phyloP scores from a whole-genome alignment of 2,797 vertebrate genomes.

The Scyliorhinus canicula region DNA sequence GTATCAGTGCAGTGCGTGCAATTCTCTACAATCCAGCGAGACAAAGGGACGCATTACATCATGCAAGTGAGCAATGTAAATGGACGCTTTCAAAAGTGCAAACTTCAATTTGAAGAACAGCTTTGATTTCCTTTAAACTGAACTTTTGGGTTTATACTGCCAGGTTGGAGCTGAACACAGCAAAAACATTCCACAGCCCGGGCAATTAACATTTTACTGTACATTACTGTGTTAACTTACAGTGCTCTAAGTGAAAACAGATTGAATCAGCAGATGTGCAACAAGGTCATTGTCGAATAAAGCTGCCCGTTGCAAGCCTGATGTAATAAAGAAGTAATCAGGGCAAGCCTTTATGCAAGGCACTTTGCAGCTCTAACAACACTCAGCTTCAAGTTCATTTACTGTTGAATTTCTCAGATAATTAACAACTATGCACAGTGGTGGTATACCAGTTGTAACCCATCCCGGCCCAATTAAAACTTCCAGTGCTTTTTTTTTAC shows the following conservation, averaged over 20 bases:
- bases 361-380: background rate
- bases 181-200: slow-evolving; percentile 9
- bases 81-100: background rate
- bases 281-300: slow-evolving; percentile 1
- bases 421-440: too few relatives aligned
- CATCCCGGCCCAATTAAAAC: background rate
- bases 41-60: background rate
- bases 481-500: background rate
- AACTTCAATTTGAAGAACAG: background rate
- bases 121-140: slow-evolving; percentile 12
- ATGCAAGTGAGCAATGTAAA: background rate
- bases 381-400: background rate
- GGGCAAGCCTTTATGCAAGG: background rate
- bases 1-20: background rate
- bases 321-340: slow-evolving; percentile 7
- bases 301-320: background rate
- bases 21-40: background rate
- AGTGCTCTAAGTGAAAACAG: slow-evolving; percentile 17
- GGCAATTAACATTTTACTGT: slow-evolving; percentile 30
- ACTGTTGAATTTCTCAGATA: background rate
- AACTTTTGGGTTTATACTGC: background rate
- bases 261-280: slow-evolving; percentile 23
- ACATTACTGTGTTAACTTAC: slow-evolving; percentile 8
- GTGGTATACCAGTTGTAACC: background rate
- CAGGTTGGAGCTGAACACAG: background rate